phyloP scores from a whole-genome alignment of 2,888 invertebrate species.

The Drosophila ochracea region DNA sequence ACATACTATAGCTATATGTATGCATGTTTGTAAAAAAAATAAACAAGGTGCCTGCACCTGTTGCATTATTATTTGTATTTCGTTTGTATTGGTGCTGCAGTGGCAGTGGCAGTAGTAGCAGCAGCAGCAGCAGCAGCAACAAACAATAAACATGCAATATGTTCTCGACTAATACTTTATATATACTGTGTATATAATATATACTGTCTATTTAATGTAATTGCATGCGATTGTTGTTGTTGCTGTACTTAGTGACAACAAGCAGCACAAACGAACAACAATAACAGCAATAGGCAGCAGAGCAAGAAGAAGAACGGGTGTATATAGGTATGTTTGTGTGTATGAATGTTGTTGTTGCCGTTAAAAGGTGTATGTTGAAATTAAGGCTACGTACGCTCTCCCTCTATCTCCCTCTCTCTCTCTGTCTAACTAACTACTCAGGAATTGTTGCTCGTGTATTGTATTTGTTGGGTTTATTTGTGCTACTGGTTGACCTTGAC shows the following conservation, averaged over 20 bases:
- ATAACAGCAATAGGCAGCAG: constrained; percentile 19
- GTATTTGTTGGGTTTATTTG: constrained; percentile 52
- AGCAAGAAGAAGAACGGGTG: constrained; percentile 5
- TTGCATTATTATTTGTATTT: constrained; percentile 21
- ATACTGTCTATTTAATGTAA: background rate
- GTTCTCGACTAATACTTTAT: constrained; percentile 38
- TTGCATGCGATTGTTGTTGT: constrained; percentile 1
- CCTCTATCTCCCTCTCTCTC: background rate
- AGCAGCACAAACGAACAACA: background rate
- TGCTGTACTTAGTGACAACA: constrained; percentile 26
- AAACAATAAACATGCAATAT: constrained; percentile 44
- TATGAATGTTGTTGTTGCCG: constrained; percentile 26
- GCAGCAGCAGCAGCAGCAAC: constrained; percentile 17
- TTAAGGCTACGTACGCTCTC: constrained; percentile 23
- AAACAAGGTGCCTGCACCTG: constrained; percentile 43
- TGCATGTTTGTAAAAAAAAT: background rate
- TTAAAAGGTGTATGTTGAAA: constrained; percentile 31
- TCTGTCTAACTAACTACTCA: constrained; percentile 21
- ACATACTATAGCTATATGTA: background rate
- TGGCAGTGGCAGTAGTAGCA: constrained; percentile 7
- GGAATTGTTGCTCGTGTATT: constrained; percentile 43
- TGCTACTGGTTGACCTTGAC: constrained; percentile 65
- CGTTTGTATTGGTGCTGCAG: background rate
- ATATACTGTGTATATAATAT: background rate
- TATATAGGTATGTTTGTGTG: background rate